Evolutionary conservation across 2,113 vertebrate species (phyloP), one percentile per base, ranked within the genome.

Genomic region (Promerops cafer): DNA sequence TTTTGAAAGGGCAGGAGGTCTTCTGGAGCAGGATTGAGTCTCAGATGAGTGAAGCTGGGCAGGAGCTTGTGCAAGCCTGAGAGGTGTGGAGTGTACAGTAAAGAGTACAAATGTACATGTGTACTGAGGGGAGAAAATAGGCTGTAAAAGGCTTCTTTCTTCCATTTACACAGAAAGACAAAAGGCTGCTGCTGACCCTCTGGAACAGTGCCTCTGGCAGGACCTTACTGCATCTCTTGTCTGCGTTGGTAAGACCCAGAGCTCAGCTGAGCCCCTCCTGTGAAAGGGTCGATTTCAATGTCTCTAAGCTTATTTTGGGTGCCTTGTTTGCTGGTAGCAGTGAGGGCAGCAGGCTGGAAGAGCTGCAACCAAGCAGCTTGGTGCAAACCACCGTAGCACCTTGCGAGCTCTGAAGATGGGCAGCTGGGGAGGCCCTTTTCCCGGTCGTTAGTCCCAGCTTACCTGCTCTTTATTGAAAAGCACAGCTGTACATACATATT

Each of bases 401-500:
- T 13, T 0, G 4, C 12, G 56, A 85, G 44, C 40, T 59, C 57
- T 80, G 63, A 42, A 40, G 80, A 24, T 16, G 28, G 28, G 44
- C 37, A 65, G 49, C 50, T 57, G 45, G 26, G 20, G 37, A 82
- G 14, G 21, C 22, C 13, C 37, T 65, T 78, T n/a, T 30, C 40
- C 60, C 37, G 11, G 35, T 3, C 0, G 0, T 37, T 53, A 74
- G 26, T 30, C 28, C 45, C 87, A 49, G 28, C 5, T 57, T 56
- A 19, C 11, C 52, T 24, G 7, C 57, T 82, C 10, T 27, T 60
- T 28, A 15, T 2, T 15, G 70, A 28, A 79, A 52, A 64, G 22
- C 60, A 56, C 22, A 27, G 26, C 1, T 64, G 28, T 23, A 30
- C 0, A 0, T 28, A 22, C 10, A 4, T 23, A 7, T 31, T 49